Conservation (phyloP, 2,888 invertebrate genomes). For the Nomada goodeniana region DNA sequence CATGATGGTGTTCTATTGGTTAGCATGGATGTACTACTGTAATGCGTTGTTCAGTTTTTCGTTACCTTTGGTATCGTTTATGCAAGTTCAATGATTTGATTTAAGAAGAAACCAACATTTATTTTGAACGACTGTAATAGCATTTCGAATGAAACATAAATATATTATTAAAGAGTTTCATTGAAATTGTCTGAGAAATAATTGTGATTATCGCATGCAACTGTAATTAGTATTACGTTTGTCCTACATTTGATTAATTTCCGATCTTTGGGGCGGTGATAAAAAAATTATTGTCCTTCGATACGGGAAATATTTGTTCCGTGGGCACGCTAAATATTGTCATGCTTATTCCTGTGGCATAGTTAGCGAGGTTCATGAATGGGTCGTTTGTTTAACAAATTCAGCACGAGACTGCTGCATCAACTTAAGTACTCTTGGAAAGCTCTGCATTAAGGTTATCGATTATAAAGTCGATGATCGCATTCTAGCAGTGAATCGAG, state of each 20-base stretch:
- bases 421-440: slow-evolving; percentile 17
- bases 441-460: slow-evolving; percentile 25
- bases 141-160: too few species aligned
- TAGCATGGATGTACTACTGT: too few species aligned
- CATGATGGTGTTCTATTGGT: too few species aligned
- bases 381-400: slow-evolving; percentile 30
- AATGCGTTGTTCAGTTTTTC: too few species aligned
- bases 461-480: slow-evolving; percentile 38
- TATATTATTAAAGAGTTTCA: too few species aligned
- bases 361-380: slow-evolving; percentile 22
- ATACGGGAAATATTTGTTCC: neutral
- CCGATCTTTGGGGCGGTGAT: too few species aligned
- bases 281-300: neutral
- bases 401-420: neutral
- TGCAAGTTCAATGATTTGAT: neutral
- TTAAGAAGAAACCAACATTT: neutral
- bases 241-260: neutral
- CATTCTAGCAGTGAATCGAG: slow-evolving; percentile 29
- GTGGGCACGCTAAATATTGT: neutral
- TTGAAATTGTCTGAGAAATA: too few species aligned
- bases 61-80: neutral
- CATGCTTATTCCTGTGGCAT: slow-evolving; percentile 7
- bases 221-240: neutral
- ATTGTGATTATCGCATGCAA: too few species aligned
- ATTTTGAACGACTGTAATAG: neutral